Percentiles rank a stretch among this genome's conserved stretches.
Evolutionary conservation across 2,797 vertebrate species (phyloP).

Genomic region (Channallabes apus): DNA sequence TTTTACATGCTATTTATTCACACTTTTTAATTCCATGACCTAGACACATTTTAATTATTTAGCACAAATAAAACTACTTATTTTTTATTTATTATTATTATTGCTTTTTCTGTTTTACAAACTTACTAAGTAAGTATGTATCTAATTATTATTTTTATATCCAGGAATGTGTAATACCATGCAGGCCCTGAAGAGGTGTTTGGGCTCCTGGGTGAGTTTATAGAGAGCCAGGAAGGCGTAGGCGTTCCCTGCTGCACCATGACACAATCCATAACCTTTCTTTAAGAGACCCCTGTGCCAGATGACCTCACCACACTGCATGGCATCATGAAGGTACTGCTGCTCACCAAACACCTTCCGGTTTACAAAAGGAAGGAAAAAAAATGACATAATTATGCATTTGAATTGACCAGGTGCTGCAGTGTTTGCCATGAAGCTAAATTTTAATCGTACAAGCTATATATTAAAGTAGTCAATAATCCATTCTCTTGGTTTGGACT

Average conservation of each 20-base stretch:
- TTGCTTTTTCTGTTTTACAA: too few relatives aligned
- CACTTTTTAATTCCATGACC: too few relatives aligned
- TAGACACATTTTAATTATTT: too few relatives aligned
- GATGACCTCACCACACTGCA: constrained; percentile 86
- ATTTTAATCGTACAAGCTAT: neutral
- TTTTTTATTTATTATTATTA: too few relatives aligned
- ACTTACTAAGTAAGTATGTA: too few relatives aligned
- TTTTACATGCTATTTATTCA: too few relatives aligned
- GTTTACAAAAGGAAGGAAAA: neutral
- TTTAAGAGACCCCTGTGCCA: constrained; percentile 88
- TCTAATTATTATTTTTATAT: neutral
- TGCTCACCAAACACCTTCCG: constrained; percentile 82
- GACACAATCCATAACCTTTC: constrained; percentile 95
- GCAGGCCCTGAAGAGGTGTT: constrained; percentile 91
- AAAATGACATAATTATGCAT: neutral
- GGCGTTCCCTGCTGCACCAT: constrained; percentile 89
- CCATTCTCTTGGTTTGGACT: neutral
- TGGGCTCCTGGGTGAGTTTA: constrained; percentile 83
- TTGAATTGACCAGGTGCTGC: neutral
- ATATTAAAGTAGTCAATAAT: neutral
- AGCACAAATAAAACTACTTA: too few relatives aligned
- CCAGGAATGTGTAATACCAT: constrained; percentile 76
- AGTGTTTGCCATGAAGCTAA: neutral
- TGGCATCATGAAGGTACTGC: constrained; percentile 83
- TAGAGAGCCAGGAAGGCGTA: constrained; percentile 89